phyloP scores from a whole-genome alignment of 92 coral and sea anemone genomes.

The Parazoanthus swiftii region DNA sequence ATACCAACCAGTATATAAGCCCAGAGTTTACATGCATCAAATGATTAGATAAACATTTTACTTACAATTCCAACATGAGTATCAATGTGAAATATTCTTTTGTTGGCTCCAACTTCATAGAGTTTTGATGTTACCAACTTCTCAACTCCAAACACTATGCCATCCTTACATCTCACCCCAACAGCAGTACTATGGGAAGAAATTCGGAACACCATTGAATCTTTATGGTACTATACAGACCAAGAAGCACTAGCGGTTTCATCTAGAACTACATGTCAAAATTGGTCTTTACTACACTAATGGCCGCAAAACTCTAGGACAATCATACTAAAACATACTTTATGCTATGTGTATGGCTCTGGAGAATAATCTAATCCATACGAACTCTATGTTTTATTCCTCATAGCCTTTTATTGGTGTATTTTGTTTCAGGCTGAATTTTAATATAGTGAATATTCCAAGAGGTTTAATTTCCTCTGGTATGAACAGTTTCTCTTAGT shows the following conservation, averaged over 20 bases:
- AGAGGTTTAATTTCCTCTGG: neutral
- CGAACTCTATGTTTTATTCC: too few species aligned
- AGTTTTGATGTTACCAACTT: conserved; percentile 92
- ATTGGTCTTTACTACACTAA: too few species aligned
- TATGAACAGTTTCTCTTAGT: neutral
- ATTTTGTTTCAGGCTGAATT: too few species aligned
- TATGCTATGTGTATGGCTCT: too few species aligned
- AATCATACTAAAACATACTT: too few species aligned
- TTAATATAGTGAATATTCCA: neutral
- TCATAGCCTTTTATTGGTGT: neutral
- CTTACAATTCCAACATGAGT: conserved; percentile 97
- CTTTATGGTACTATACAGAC: too few species aligned
- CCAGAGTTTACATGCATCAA: neutral
- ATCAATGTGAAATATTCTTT: conserved; percentile 93
- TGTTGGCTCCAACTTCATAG: conserved; percentile 93
- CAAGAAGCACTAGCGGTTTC: too few species aligned
- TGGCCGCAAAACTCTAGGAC: too few species aligned
- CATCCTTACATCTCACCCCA: conserved; percentile 92
- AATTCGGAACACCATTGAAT: too few species aligned
- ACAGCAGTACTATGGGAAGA: conserved; percentile 71
- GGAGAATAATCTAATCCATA: too few species aligned
- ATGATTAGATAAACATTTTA: neutral
- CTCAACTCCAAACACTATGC: conserved; percentile 98
- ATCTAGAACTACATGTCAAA: too few species aligned
- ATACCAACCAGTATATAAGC: too few species aligned